Conservation (phyloP, 2,888 invertebrate species). For the Aporophyla lueneburgensis region DNA sequence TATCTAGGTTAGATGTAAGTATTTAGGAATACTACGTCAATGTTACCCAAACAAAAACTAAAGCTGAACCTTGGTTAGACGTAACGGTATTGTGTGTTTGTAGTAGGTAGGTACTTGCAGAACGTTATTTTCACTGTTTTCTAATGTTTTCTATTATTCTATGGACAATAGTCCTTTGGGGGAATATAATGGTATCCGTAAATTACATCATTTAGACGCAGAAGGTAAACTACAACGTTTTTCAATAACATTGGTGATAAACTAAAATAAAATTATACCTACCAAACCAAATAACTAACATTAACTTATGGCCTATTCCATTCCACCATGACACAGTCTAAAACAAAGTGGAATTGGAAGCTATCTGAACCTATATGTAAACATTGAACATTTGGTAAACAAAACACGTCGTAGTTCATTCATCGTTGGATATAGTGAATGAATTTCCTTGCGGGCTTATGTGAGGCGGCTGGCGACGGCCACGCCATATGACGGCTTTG, state of each 20-base stretch:
- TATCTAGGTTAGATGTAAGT: background rate
- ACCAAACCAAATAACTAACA: background rate
- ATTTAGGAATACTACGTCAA: background rate
- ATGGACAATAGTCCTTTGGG: background rate
- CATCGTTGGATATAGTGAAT: slow-evolving; percentile 82
- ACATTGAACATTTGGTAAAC: slow-evolving; percentile 74
- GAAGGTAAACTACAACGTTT: background rate
- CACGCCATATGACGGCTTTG: slow-evolving; percentile 84
- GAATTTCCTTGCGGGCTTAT: slow-evolving; percentile 73
- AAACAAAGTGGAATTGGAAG: slow-evolving; percentile 19
- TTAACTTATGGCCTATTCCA: background rate
- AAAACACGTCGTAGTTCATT: slow-evolving; percentile 84
- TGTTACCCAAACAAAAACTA: background rate
- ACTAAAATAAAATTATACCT: background rate
- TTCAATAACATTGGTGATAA: background rate
- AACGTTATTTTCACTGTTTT: background rate
- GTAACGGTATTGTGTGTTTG: slow-evolving; percentile 15
- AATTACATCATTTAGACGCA: background rate
- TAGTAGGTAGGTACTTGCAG: too few species aligned
- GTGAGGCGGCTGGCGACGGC: slow-evolving; percentile 66
- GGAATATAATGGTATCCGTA: slow-evolving; percentile 4
- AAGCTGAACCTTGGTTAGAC: background rate
- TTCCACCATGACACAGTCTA: slow-evolving; percentile 8
- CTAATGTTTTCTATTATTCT: background rate
- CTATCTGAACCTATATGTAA: slow-evolving; percentile 47